Evolutionary conservation across 2,113 vertebrate species (phyloP), one percentile per base, ranked within the genome.

Genomic region (Osmerus mordax): DNA sequence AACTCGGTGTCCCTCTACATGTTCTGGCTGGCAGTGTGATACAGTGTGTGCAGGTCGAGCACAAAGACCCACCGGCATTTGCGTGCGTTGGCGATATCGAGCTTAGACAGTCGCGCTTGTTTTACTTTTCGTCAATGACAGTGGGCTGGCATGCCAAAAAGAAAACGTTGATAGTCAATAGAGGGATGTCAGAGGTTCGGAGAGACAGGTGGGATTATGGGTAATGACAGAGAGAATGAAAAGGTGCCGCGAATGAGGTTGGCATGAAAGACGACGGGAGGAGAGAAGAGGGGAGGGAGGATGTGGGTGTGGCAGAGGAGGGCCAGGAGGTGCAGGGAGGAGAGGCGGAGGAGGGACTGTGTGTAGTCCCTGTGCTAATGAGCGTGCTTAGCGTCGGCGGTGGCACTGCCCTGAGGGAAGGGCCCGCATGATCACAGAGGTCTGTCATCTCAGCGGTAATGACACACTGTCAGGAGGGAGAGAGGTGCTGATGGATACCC

Each of bases 191-290:
- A 16, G 19, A 60, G 58, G 11, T 11, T 9, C 14, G 23, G 21
- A 28, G 4, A 61, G 23, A 25, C 19, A 16, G 59, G 59, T 9
- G 13, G 59, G 11, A 23, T 9, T 4, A 61, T 12, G 11, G 23
- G 59, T 25, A 13, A 23, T 14, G 14, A 19, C 52, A 53, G 62
- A 18, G 28, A 62, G 32, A 54, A 60, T 69, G 47, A 47, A 53
- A 68, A 23, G 21, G 21, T 23, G 80, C 75, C 51, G 58, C 73
- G 80, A 83, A 78, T 79, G 83, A 81, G 75, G 78, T 78, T 55
- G 19, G 1, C 21, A 25, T 0, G 9, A 1, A 0, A 2, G 4
- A 28, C 1, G 2, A 1, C 1, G n/a, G 23, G 65, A 3, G 14
- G 3, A 18, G 12, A 13, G 61, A 2, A 23, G 5, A 55, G 11